Conservation (phyloP, 1,140 invertebrate species). For the Ptiloglossa arizonensis region DNA sequence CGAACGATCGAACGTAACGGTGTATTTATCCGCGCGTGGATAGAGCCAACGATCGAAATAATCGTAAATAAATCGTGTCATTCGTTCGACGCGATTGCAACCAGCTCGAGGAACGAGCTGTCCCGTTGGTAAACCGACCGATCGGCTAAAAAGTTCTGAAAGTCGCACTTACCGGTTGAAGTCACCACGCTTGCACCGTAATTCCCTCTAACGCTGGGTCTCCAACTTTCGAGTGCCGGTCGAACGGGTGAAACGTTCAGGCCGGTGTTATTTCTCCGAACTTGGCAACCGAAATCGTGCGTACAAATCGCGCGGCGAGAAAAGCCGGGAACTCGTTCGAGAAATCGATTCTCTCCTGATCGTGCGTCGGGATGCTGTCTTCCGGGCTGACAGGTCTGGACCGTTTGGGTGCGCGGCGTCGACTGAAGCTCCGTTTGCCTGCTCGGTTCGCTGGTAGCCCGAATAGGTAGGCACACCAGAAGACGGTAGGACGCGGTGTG, state of each 20-base stretch:
- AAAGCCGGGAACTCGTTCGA: conserved; percentile 15
- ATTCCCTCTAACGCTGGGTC: conserved; percentile 16
- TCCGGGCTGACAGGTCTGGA: conserved; percentile 79
- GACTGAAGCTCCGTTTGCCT: conserved; percentile 81
- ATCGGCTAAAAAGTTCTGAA: not conserved
- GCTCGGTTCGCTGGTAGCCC: conserved; percentile 74
- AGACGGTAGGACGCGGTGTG: conserved; percentile 73
- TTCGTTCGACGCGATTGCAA: not conserved
- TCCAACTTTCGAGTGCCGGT: not conserved
- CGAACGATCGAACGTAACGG: no score
- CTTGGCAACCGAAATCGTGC: conserved; percentile 1
- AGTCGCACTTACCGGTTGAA: conserved; percentile 25
- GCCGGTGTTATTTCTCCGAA: not conserved
- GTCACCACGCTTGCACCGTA: not conserved
- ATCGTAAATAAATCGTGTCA: not conserved
- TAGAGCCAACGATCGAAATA: not conserved
- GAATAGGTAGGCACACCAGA: conserved; percentile 76
- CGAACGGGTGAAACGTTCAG: conserved; percentile 5
- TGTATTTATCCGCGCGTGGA: not conserved
- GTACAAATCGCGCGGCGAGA: not conserved
- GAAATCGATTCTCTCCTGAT: conserved; percentile 29
- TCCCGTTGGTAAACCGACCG: not conserved
- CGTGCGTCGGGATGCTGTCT: conserved; percentile 57
- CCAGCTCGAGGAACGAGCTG: not conserved
- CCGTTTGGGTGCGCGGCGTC: conserved; percentile 81